Evolutionary conservation across 2,113 vertebrate genomes (phyloP).

Genomic region (Lepisosteus osseus): DNA sequence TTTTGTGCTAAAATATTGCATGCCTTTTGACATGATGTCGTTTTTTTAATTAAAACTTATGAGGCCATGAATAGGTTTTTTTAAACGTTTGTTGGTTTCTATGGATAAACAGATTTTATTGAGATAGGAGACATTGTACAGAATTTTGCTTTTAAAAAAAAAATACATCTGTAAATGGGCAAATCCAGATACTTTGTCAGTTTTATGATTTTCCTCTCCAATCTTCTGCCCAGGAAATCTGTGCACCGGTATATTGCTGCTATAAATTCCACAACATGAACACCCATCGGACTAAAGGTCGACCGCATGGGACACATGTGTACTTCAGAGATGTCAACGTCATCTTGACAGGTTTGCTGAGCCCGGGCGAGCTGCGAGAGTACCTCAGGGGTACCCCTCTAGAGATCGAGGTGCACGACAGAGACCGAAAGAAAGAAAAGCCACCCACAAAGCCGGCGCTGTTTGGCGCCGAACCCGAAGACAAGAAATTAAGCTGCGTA

Average conservation of each 20-base stretch:
- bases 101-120: no score
- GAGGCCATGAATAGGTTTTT: no score
- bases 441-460: constrained; percentile 24
- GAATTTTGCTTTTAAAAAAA: no score
- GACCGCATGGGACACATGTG: constrained; percentile 54
- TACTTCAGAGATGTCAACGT: constrained; percentile 76
- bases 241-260: constrained; percentile 74
- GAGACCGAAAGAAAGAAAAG: constrained; percentile 58
- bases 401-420: constrained; percentile 78
- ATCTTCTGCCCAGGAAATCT: constrained; percentile 53
- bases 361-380: constrained; percentile 53
- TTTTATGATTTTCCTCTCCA: no score
- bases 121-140: no score
- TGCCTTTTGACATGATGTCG: no score
- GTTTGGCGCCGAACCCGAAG: constrained; percentile 50
- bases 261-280: constrained; percentile 66
- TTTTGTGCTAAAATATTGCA: no score
- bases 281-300: constrained; percentile 59
- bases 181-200: no score
- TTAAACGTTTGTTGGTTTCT: no score
- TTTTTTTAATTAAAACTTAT: no score
- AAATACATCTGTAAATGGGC: no score
- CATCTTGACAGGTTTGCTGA: constrained; percentile 67
- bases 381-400: constrained; percentile 69
- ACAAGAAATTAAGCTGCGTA: constrained; percentile 38